Evolutionary conservation across 2,797 vertebrate species (phyloP), one percentile per base, ranked within the genome.

Genomic region (Caiman crocodilus): DNA sequence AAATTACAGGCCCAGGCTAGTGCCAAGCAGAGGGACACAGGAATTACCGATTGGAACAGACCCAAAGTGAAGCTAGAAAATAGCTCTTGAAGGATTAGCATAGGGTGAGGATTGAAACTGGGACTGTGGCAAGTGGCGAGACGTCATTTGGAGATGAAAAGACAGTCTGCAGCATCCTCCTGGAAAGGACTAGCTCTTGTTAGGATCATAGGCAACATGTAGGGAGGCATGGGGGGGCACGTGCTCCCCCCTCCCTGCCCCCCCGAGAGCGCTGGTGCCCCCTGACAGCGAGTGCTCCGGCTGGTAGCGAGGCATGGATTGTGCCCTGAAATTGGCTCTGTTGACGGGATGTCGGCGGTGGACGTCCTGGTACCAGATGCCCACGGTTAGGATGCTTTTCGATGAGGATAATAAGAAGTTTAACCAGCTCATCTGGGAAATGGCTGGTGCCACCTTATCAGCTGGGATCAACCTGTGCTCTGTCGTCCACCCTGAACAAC

Each of bases 401-500:
- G 85, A 42, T 59, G 63, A 79, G 25, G 65, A 4, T 30, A 90
- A 55, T 26, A 79, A 67, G 13, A 61, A 77, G 11, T 1, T 9
- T 50, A 92, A 77, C 35, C 93, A 88, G 77, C 89, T 88, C 90
- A 91, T 50, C 35, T 60, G 63, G 65, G 60, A 61, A 11, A 25
- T 25, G 12, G 60, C 21, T 61, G 23, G 26, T 5, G 26, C 13
- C 13, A 25, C 60, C 60, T 61, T 12, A 20, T 20, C 26, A 26
- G 23, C 26, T 61, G 26, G 60, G 60, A 61, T 61, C 60, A 26
- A 61, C 23, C 12, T 61, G 21, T 61, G 60, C 60, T 61, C 60
- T 77, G 76, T 56, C 65, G 84, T 87, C 61, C 87, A 90, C 32
- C 65, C 35, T 28, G 85, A 74, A 88, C n/a, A 91, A 77, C 76